These are phyloP conservation scores for Apostichopus californicus DNA, from an alignment of 35 echinoderm and acorn worm species.

Conservation along the genomic window DNA sequence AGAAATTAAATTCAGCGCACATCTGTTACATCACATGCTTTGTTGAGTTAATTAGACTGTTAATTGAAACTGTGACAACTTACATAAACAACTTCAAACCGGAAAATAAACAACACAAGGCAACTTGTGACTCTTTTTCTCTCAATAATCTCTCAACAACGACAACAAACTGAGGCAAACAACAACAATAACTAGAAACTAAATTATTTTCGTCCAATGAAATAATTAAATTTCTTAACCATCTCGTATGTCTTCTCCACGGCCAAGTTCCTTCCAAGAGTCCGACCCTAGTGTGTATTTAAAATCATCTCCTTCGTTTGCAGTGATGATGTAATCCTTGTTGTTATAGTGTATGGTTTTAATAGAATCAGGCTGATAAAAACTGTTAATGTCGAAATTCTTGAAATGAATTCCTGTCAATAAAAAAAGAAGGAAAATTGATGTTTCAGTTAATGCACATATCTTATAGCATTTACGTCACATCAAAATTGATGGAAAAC, in stretches of 20 bases:
- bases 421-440: constrained; percentile 3
- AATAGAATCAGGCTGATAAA: constrained; percentile 57
- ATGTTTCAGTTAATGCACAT: too few relatives aligned
- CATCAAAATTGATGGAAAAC: too few relatives aligned
- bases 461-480: too few relatives aligned
- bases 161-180: too few relatives aligned
- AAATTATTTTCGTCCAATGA: neutral
- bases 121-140: too few relatives aligned
- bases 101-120: too few relatives aligned
- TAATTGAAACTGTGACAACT: too few relatives aligned
- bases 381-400: constrained; percentile 46
- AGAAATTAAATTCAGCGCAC: too few relatives aligned
- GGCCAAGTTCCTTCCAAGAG: constrained; percentile 39
- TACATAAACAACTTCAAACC: too few relatives aligned
- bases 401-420: constrained; percentile 60
- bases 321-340: constrained; percentile 51
- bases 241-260: constrained; percentile 34
- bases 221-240: neutral
- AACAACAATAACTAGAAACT: neutral
- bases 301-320: constrained; percentile 61
- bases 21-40: too few relatives aligned
- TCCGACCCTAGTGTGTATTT: neutral
- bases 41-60: too few relatives aligned
- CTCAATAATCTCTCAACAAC: too few relatives aligned
- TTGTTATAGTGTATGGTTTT: constrained; percentile 36